These are phyloP conservation scores for Strix uralensis DNA, from an alignment of 2,113 vertebrate species.

Conservation along the genomic window DNA sequence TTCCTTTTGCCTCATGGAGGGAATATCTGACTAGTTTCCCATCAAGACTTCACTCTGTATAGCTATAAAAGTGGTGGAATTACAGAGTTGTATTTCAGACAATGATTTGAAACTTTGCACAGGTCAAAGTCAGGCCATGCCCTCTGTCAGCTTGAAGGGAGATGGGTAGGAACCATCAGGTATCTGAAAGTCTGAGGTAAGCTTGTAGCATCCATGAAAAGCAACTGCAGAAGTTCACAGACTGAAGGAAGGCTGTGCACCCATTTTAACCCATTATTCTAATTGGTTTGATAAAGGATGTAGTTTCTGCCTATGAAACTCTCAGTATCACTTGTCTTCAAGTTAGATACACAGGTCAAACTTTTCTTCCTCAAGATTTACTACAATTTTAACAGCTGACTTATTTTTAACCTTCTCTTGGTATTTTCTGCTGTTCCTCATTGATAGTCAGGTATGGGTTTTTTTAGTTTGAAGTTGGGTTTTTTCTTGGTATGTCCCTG, in stretches of 20 bases:
- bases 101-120: background rate
- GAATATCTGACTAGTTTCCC: background rate
- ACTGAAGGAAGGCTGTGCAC: background rate
- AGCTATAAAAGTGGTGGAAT: background rate
- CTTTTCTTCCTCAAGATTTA: background rate
- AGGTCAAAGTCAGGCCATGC: background rate
- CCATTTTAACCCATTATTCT: background rate
- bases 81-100: background rate
- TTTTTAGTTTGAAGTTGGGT: background rate
- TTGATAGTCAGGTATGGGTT: background rate
- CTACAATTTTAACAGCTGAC: background rate
- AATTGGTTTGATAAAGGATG: background rate
- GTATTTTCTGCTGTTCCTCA: background rate
- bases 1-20: background rate
- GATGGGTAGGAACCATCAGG: fast-evolving
- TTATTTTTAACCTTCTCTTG: background rate
- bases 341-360: background rate
- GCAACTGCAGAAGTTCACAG: background rate
- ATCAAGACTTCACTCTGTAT: background rate
- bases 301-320: background rate
- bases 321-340: background rate
- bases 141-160: background rate
- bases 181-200: background rate
- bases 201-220: background rate
- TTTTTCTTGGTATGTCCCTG: background rate